phyloP scores from a whole-genome alignment of 2,888 invertebrate species.

The Geotrupes spiniger region DNA sequence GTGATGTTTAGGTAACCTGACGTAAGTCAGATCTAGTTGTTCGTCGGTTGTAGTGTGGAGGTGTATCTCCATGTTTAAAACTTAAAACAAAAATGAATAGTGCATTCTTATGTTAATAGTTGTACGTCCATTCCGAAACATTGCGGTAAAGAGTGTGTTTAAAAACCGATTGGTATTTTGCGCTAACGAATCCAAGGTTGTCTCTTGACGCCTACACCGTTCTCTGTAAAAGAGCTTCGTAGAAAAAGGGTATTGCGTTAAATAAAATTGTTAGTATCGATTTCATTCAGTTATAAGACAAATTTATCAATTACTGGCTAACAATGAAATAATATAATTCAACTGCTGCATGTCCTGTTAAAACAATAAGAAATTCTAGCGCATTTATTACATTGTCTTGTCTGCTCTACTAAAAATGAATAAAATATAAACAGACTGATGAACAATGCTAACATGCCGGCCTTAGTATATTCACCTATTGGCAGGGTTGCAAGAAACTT shows the following conservation, averaged over 20 bases:
- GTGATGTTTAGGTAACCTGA: too few relatives aligned
- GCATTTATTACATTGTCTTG: slow-evolving; percentile 20
- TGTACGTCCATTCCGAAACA: slow-evolving; percentile 20
- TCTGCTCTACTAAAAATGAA: slow-evolving; percentile 19
- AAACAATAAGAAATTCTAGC: slow-evolving; percentile 18
- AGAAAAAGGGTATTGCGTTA: too few relatives aligned
- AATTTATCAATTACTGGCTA: slow-evolving; percentile 24
- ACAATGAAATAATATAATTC: slow-evolving; percentile 27
- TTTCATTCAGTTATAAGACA: slow-evolving; percentile 24
- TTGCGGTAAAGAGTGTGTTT: slow-evolving; percentile 19
- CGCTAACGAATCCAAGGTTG: slow-evolving; percentile 31
- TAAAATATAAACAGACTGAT: slow-evolving; percentile 20
- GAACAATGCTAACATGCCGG: slow-evolving; percentile 16
- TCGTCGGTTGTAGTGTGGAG: slow-evolving; percentile 1
- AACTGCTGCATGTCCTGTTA: slow-evolving; percentile 14
- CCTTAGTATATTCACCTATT: slow-evolving; percentile 1
- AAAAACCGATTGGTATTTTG: slow-evolving; percentile 26
- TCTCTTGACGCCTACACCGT: slow-evolving; percentile 27
- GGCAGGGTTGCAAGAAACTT: slow-evolving; percentile 10
- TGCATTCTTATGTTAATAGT: slow-evolving; percentile 25
- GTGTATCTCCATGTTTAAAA: slow-evolving; percentile 10
- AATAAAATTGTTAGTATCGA: too few relatives aligned
- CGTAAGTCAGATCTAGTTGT: too few relatives aligned
- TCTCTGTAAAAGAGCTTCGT: too few relatives aligned
- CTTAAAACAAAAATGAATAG: slow-evolving; percentile 16